A percentile compares a stretch with the other conserved stretches of the same genome.
Evolutionary conservation across 2,797 vertebrate species (phyloP).

Genomic region (Rhinophrynus dorsalis): DNA sequence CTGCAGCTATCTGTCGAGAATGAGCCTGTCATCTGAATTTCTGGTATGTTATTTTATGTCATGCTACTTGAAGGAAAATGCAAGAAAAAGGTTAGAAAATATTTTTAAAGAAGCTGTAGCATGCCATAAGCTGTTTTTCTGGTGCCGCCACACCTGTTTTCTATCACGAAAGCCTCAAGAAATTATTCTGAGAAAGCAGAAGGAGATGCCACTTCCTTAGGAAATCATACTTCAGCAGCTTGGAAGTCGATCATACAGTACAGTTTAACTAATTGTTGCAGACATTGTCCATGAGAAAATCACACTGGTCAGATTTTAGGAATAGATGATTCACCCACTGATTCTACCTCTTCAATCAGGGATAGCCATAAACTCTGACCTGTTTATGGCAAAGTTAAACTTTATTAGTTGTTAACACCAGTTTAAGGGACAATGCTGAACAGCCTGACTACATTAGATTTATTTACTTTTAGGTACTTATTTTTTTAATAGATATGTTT

Average conservation of each 20-base stretch:
- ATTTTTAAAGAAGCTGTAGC: slow-evolving; percentile 29
- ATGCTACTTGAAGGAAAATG: slow-evolving; percentile 27
- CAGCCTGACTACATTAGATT: too few species aligned
- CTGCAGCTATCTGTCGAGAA: slow-evolving; percentile 40
- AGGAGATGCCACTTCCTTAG: slow-evolving; percentile 1
- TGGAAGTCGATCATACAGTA: too few species aligned
- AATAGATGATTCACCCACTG: not conserved
- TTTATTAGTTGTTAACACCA: too few species aligned
- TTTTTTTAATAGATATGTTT: too few species aligned
- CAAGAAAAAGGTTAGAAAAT: slow-evolving; percentile 37
- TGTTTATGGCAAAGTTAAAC: too few species aligned
- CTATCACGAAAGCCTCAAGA: slow-evolving; percentile 38
- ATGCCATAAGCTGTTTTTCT: slow-evolving; percentile 29
- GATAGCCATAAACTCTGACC: too few species aligned
- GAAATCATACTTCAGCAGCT: too few species aligned
- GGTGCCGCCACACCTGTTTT: slow-evolving; percentile 34
- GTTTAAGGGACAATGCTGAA: too few species aligned
- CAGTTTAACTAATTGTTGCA: too few species aligned
- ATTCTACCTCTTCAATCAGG: too few species aligned
- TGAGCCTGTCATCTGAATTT: slow-evolving; percentile 34
- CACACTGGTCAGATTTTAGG: not conserved
- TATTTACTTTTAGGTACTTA: too few species aligned
- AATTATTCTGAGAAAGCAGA: slow-evolving; percentile 27
- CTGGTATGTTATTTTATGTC: slow-evolving; percentile 47
- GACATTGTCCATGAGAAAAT: too few species aligned